Percentiles rank a stretch among this genome's conserved stretches.
These are phyloP conservation scores for Diarsia rubi DNA, from an alignment of 2,888 invertebrate genomes.

Conservation along the genomic window DNA sequence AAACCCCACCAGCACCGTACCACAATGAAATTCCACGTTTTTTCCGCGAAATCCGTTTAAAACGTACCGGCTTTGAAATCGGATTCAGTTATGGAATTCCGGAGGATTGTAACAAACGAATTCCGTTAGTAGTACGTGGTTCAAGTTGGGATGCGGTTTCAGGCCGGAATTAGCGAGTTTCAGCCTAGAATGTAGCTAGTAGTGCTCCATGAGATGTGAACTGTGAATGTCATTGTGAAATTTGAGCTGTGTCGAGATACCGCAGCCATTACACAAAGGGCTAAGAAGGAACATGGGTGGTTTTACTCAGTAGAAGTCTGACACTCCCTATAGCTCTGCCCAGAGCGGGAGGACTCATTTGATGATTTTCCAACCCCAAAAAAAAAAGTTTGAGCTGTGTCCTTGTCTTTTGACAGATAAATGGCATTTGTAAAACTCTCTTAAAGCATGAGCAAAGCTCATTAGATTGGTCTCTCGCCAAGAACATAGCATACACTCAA, in stretches of 20 bases:
- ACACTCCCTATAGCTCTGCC: too few relatives aligned
- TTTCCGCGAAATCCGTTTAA: conserved; percentile 50
- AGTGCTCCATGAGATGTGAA: background rate
- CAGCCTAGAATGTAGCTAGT: background rate
- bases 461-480: background rate
- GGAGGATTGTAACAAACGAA: conserved; percentile 56
- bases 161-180: conserved; percentile 42
- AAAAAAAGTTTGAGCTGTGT: too few relatives aligned
- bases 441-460: background rate
- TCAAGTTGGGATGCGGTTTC: conserved; percentile 29
- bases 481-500: too few relatives aligned
- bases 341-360: too few relatives aligned
- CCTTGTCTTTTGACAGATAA: too few relatives aligned
- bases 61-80: conserved; percentile 38
- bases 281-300: too few relatives aligned
- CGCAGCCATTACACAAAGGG: too few relatives aligned
- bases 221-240: background rate
- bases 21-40: conserved; percentile 30
- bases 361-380: too few relatives aligned
- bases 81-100: conserved; percentile 62
- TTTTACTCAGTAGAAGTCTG: too few relatives aligned
- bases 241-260: too few relatives aligned
- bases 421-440: background rate
- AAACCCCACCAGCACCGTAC: background rate
- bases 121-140: conserved; percentile 45